Base-by-base conservation (phyloP, 1,140 invertebrate genomes). In the Diachasmimorpha longicaudata region DNA sequence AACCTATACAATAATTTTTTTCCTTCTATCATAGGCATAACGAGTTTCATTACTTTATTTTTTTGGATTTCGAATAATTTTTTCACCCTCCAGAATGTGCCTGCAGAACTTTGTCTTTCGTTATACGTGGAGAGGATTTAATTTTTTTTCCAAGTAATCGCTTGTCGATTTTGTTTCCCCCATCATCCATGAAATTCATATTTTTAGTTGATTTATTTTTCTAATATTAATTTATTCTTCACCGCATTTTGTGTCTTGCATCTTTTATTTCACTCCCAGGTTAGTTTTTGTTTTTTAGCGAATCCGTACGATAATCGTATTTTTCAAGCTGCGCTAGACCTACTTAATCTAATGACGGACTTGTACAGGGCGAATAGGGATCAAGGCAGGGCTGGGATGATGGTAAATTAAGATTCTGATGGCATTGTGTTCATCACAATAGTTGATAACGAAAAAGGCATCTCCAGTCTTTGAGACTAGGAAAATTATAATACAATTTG, bases 1-100 rank as follows among this genome's bases (percentile, higher is more conserved):
- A 36, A 68, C 81, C 86, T 80, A 87, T 85, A 84, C 81, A 83
- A 86, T 81, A 84, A 85, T 76, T 74, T 77, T 63, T 1, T 23
- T 66, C 72, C 4, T 31, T 68, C 25, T 42, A 70, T n/a, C 36
- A 70, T 37, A 36, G 46, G 36, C 52, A 42, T 39, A 72, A 72
- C 52, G 9, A 58, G 37, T 71, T 74, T 79, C 46, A 31, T 31
- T 31, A 31, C 2, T 37, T 66, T 72, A 70, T 76, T 68, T 73
- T 44, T 67, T 58, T 70, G 36, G 19, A 70, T 55, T 63, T 71
- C 25, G 9, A 19, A 36, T 76, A 25, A 73, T 76, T 78, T 74
- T 68, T 42, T 71, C 55, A 36, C 48, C 23, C 72, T 66, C 78
- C 16, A 39, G 48, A 8, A 37, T 4, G 25, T 16, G n/a, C 23